Evolutionary conservation across 2,797 vertebrate species (phyloP).

Genomic region (Coendou prehensilis): DNA sequence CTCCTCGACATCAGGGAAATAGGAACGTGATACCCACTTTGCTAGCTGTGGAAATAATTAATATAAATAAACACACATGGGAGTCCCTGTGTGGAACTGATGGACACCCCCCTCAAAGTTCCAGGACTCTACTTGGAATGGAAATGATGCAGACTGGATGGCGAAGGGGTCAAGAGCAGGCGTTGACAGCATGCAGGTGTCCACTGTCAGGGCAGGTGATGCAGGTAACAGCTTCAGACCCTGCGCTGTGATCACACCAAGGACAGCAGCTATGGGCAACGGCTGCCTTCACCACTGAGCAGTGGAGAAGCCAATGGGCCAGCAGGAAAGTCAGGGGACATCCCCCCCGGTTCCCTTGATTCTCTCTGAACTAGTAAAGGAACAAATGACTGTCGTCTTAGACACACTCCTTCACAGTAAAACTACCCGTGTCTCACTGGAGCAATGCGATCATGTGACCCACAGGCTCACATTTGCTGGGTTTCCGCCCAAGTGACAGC

Average conservation of each 20-base stretch:
- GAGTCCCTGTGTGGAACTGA: background rate
- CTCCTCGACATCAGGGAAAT: background rate
- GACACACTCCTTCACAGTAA: too few species aligned
- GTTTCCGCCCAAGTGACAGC: background rate
- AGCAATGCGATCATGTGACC: fast-evolving
- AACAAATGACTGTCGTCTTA: background rate
- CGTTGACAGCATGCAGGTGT: background rate
- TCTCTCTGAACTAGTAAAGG: background rate
- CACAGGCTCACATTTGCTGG: background rate
- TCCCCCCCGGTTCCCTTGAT: background rate
- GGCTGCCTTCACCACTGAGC: conserved; percentile 88
- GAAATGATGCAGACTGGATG: conserved; percentile 90
- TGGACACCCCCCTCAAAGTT: fast-evolving
- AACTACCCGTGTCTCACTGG: background rate
- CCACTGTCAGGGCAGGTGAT: background rate
- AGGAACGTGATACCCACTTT: fast-evolving
- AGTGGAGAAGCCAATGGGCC: background rate
- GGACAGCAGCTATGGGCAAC: conserved; percentile 82
- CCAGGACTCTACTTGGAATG: background rate
- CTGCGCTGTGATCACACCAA: conserved; percentile 87
- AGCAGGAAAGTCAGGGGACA: background rate
- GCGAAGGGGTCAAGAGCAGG: fast-evolving
- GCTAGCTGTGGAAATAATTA: too few species aligned
- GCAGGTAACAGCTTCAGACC: conserved; percentile 82
- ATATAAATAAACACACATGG: fast-evolving